These are phyloP conservation scores for Phorcus lineatus DNA, from an alignment of 2,888 invertebrate genomes.

Conservation along the genomic window DNA sequence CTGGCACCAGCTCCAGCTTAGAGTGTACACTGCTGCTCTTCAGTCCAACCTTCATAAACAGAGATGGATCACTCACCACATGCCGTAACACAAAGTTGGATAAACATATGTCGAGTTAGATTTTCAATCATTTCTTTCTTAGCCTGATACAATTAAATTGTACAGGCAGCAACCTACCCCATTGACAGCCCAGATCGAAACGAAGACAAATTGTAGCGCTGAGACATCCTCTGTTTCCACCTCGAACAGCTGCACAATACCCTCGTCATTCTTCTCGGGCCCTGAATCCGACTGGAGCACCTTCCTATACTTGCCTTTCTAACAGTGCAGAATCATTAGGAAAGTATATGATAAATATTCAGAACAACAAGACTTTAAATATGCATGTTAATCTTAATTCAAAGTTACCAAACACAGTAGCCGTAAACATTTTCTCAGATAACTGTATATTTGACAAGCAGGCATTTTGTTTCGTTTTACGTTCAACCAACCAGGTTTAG, in stretches of 20 bases:
- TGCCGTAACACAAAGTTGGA: neutral
- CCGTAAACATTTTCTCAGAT: too few relatives aligned
- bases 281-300: conserved; percentile 23
- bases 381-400: neutral
- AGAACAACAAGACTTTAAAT: neutral
- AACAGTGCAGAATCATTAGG: neutral
- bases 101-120: neutral
- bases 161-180: conserved; percentile 28
- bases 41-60: conserved; percentile 46
- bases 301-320: conserved; percentile 1
- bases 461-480: neutral
- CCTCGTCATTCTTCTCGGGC: conserved; percentile 33
- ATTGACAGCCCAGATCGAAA: conserved; percentile 40
- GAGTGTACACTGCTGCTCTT: conserved; percentile 48
- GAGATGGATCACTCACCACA: neutral
- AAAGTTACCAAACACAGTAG: neutral
- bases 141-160: too few relatives aligned
- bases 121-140: too few relatives aligned
- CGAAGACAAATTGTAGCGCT: conserved; percentile 20
- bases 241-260: conserved; percentile 33
- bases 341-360: neutral
- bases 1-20: conserved; percentile 38
- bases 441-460: too few relatives aligned
- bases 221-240: conserved; percentile 28
- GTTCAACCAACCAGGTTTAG: conserved; percentile 12